Evolutionary conservation across 1,140 invertebrate species (phyloP), one percentile per base, ranked within the genome.

Genomic region (Drosophila virilis): DNA sequence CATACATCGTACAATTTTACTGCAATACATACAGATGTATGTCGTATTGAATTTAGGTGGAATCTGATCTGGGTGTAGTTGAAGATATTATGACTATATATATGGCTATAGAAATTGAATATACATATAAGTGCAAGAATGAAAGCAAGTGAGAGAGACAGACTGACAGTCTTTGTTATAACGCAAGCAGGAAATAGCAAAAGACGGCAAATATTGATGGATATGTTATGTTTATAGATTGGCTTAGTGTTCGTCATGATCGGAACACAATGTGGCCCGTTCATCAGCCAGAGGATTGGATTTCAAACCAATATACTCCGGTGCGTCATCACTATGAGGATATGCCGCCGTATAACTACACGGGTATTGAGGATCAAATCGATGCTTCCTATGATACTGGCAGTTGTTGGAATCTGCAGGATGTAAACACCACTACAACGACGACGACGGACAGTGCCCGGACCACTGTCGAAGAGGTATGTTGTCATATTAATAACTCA

Each of bases 201-300:
- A 1, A 9, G 8, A 37, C 17, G 7, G 1, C 17, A 45, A 12
- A 35, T 33, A 13, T 8, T 38, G 6, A 65, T n/a, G 5, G 9
- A 35, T 12, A 12, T 38, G 1, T 6, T n/a, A 12, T 54, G 32
- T 79, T 10, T 38, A 9, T 90, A 94, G 95, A 97, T 75, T 99
- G 97, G 97, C 94, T 97, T 32, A 96, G 96, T 77, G 95, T 97
- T 4, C 94, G 96, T 67, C 96, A 97, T 68, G 95, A 96, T 74
- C 94, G 97, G 28, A 95, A 97, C 69, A 97, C 98, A 58, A 94
- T 95, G 35, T 98, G 97, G 95, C 97, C 97, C 0, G 94, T 98
- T 8, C 94, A 96, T 65, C 94, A 96, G 54, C 94, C 95, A 51
- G 95, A 96, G 75, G 93, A 94, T 43, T 94, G 94, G 83, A 90